Conservation (phyloP, 1,140 invertebrate genomes). For the Micrasema minimum region DNA sequence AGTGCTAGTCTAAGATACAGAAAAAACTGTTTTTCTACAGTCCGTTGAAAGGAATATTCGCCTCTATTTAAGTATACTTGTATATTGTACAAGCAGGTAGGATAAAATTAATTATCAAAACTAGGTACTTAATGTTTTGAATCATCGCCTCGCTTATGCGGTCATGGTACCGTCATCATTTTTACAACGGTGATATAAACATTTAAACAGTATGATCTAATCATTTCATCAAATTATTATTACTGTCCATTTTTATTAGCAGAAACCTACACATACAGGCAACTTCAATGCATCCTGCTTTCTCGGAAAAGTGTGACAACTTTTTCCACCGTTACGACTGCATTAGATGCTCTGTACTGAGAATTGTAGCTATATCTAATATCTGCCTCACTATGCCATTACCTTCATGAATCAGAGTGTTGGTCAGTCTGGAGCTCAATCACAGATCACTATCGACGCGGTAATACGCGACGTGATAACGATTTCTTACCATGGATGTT, state of each 20-base stretch:
- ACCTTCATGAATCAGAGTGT: background rate
- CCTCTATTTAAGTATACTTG: no score
- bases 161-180: background rate
- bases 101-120: no score
- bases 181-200: background rate
- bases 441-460: no score
- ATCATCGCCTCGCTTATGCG: background rate
- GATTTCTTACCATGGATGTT: no score
- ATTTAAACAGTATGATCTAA: background rate
- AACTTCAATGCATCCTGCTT: conserved; percentile 5
- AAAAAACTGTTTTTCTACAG: no score
- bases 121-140: no score
- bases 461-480: no score
- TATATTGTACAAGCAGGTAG: no score
- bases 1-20: background rate
- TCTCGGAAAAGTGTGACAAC: conserved; percentile 10
- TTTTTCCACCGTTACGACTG: background rate
- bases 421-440: no score
- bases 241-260: background rate
- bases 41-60: no score
- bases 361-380: background rate
- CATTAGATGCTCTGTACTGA: background rate
- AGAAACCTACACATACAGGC: background rate
- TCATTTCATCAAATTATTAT: background rate
- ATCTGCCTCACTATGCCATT: background rate